Evolutionary conservation across 2,888 invertebrate species (phyloP).

Genomic region (Pharmacophagus antenor): DNA sequence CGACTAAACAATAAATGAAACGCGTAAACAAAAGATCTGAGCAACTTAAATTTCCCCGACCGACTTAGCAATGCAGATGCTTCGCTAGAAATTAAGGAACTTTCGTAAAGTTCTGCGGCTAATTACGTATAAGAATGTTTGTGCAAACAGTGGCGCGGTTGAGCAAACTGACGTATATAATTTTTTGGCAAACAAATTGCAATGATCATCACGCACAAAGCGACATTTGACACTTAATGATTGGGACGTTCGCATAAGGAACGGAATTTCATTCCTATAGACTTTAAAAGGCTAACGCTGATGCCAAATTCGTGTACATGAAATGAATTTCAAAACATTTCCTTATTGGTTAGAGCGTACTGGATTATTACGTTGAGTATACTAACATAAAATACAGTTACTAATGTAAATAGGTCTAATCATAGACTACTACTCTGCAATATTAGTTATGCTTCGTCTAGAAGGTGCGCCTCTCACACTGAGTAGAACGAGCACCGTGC

Average conservation of each 20-base stretch:
- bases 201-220: background rate
- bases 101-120: background rate
- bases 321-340: slow-evolving; percentile 47
- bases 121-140: slow-evolving; percentile 40
- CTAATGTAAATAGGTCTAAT: slow-evolving; percentile 34
- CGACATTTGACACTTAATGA: slow-evolving; percentile 29
- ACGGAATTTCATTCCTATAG: slow-evolving; percentile 30
- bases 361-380: slow-evolving; percentile 47
- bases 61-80: slow-evolving; percentile 38
- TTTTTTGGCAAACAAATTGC: slow-evolving; percentile 1
- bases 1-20: slow-evolving; percentile 59
- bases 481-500: slow-evolving; percentile 44
- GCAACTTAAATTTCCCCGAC: slow-evolving; percentile 47
- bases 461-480: slow-evolving; percentile 26
- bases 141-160: slow-evolving; percentile 53
- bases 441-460: slow-evolving; percentile 22
- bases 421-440: slow-evolving; percentile 27
- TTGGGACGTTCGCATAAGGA: slow-evolving; percentile 22
- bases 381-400: slow-evolving; percentile 50
- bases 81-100: background rate
- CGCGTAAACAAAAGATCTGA: slow-evolving; percentile 58
- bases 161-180: slow-evolving; percentile 15
- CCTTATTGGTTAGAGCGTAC: slow-evolving; percentile 52
- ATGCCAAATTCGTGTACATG: slow-evolving; percentile 48
- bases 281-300: slow-evolving; percentile 39